Evolutionary conservation across 2,113 vertebrate species (phyloP).

Genomic region (Pionites leucogaster): DNA sequence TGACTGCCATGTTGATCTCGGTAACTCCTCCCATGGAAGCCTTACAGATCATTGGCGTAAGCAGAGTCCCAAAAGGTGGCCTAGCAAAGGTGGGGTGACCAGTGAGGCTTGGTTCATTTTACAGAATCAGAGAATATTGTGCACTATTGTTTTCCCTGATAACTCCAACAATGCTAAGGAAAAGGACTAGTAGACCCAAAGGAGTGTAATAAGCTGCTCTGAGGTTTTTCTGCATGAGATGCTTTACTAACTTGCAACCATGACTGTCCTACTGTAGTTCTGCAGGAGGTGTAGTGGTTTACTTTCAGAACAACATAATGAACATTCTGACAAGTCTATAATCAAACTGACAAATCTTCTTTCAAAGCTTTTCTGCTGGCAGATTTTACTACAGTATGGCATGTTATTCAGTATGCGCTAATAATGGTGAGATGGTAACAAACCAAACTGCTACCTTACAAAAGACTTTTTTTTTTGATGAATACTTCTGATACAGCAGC

Average conservation of each 20-base stretch:
- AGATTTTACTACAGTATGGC: not conserved
- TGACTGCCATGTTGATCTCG: not conserved
- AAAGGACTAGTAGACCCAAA: not conserved
- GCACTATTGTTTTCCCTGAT: not conserved
- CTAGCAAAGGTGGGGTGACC: not conserved
- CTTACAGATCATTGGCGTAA: accelerated
- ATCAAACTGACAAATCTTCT: not conserved
- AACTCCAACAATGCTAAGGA: not conserved
- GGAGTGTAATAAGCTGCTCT: not conserved
- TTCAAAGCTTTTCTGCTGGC: not conserved
- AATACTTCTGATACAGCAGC: not conserved
- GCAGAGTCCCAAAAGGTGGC: not conserved
- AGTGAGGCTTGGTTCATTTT: not conserved
- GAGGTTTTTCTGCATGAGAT: not conserved
- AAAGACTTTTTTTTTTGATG: not conserved
- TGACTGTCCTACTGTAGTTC: not conserved
- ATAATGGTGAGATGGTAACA: not conserved
- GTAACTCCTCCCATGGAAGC: not conserved
- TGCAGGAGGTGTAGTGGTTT: not conserved
- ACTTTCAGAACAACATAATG: not conserved
- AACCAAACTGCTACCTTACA: not conserved
- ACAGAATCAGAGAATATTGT: not conserved
- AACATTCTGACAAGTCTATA: not conserved
- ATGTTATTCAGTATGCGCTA: not conserved
- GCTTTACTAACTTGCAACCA: not conserved